These are phyloP conservation scores for Illadopsis cleaveri DNA, from an alignment of 2,113 vertebrate genomes.

Conservation along the genomic window DNA sequence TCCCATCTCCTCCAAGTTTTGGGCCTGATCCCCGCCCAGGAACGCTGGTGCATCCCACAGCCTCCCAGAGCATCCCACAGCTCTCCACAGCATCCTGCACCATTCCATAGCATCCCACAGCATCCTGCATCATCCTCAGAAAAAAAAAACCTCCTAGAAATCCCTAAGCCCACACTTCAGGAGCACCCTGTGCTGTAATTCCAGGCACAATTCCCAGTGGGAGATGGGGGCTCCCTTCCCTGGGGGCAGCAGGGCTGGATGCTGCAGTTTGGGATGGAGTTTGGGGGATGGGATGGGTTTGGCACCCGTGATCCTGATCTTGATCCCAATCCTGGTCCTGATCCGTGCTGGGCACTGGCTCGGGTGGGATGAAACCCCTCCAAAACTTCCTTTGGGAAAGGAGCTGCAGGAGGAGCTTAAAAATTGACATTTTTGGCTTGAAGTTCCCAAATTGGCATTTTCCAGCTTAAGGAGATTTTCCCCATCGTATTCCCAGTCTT, in stretches of 20 bases:
- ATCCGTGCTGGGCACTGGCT: accelerated
- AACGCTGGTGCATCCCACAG: background rate
- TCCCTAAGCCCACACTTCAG: background rate
- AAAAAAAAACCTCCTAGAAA: background rate
- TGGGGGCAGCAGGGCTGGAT: accelerated
- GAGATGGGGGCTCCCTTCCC: accelerated
- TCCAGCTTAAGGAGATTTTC: background rate
- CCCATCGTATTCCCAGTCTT: background rate
- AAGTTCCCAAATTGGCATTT: background rate
- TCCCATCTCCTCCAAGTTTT: background rate
- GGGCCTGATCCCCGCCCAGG: background rate
- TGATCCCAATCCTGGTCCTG: accelerated
- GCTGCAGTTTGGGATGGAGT: background rate
- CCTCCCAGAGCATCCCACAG: background rate
- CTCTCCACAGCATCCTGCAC: accelerated
- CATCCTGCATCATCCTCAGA: accelerated
- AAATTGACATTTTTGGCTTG: background rate
- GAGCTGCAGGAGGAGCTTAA: background rate
- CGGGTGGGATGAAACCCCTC: accelerated
- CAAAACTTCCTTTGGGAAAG: background rate
- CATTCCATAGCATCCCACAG: background rate
- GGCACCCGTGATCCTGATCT: background rate
- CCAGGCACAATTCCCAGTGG: accelerated
- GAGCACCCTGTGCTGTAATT: background rate
- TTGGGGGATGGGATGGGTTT: background rate